A percentile compares a stretch with the other conserved stretches of the same genome.
These are phyloP conservation scores for Tiliacea citrago DNA, from an alignment of 2,888 invertebrate species.

Conservation along the genomic window DNA sequence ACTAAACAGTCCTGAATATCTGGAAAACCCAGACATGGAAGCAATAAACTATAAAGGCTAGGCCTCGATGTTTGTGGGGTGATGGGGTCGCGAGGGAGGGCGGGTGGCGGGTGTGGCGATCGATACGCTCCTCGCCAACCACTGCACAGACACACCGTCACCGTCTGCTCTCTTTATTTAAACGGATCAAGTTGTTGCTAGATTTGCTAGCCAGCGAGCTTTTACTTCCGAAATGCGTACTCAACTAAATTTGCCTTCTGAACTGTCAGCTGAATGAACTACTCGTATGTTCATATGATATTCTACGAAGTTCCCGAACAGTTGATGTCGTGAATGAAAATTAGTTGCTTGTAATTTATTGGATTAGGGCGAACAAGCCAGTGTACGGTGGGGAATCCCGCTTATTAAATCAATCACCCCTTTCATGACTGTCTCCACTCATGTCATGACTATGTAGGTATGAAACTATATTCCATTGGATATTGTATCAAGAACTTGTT, in stretches of 20 bases:
- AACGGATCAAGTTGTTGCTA: constrained; percentile 67
- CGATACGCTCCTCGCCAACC: constrained; percentile 71
- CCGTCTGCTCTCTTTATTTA: constrained; percentile 72
- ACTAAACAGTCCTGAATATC: constrained; percentile 57
- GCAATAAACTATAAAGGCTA: constrained; percentile 76
- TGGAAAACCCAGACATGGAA: constrained; percentile 77
- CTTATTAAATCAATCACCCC: constrained; percentile 44
- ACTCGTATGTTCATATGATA: not conserved
- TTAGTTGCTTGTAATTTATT: constrained; percentile 26
- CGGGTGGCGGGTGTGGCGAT: constrained; percentile 62
- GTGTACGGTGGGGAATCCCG: constrained; percentile 46
- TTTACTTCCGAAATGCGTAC: constrained; percentile 11
- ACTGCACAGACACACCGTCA: constrained; percentile 73
- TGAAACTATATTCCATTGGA: not conserved
- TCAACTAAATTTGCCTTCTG: not conserved
- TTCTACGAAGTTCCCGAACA: not conserved
- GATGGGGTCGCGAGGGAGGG: constrained; percentile 58
- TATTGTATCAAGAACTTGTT: not conserved
- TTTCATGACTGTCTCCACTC: constrained; percentile 10
- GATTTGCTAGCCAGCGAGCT: constrained; percentile 59
- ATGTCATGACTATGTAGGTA: not conserved
- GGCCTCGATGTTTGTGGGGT: constrained; percentile 63
- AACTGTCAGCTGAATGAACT: constrained; percentile 13
- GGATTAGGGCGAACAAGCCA: constrained; percentile 39
- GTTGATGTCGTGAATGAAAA: not conserved